Base-by-base conservation (phyloP, 2,888 invertebrate genomes). In the Seira ritae region DNA sequence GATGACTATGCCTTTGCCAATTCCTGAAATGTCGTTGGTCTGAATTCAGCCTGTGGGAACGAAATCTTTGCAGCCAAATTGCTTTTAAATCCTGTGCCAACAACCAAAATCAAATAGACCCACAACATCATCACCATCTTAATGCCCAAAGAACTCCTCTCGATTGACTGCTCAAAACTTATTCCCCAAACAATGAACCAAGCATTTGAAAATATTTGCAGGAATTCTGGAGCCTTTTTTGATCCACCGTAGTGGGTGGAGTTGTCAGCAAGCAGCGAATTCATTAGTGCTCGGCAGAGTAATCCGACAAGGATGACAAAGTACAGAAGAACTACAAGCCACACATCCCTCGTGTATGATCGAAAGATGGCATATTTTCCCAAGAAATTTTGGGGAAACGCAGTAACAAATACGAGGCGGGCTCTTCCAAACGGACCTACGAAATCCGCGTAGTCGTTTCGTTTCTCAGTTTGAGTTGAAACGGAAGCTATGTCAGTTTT, bases 31-130 rank as follows among this genome's bases (percentile, higher is more conserved):
- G 72, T 84, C 20, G 42, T 66, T 0, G 87, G 87, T 50, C 80
- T 84, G 12, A 24, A 69, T 31, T 77, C 83, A 4, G 73, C n/a
- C n/a, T 70, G 42, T 3, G 85, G 87, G 55, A 83, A 80, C n/a
- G 84, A 62, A 0, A 87, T 73, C 22, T 68, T 77, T 0, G 85
- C 83, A 1, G 85, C 82, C 19, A 87, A 67, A 68, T 86, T 87
- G 68, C 86, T 85, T 60, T 84, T 84, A 65, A 85, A 87, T 4
- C 85, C 87, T 0, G 85, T 86, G 23, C 81, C 78, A 37, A 85
- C 81, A 12, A 87, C 77, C 17, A 85, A 74, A 1, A 78, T 75
- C 50, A 85, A 87, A 22, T 75, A 17, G 8, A 87, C 69, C 74
- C 84, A 84, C n/a, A 87, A 65, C 19, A 71, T 68, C 17, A 73